Evolutionary conservation across 1,140 invertebrate species (phyloP), one percentile per base, ranked within the genome.

Genomic region (Babylonia areolata): DNA sequence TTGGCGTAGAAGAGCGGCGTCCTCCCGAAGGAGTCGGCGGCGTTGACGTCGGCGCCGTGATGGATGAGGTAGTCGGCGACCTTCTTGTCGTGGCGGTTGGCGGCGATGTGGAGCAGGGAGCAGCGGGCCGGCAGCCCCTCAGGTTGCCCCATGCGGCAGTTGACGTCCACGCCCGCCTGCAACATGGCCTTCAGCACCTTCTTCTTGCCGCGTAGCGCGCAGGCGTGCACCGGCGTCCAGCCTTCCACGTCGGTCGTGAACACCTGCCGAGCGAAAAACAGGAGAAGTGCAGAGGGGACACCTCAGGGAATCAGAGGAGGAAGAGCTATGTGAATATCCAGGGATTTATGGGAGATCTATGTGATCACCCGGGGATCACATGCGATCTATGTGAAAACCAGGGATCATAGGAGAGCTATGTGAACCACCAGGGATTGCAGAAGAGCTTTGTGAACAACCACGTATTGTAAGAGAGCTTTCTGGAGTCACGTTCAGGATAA

Each of bases 191-290:
- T 92, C 54, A 92, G 84, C 28, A 91, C 75, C 51, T 90, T 90
- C 64, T 90, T 90, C 20, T 89, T 89, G 12, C 90, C 91, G 42
- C 88, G 85, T 33, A 91, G 81, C 15, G 88, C 88, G 86, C 90
- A 91, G 75, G 91, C 91, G 85, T 92, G 91, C 31, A 91, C 51
- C n/a, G 90, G 91, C 23, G 90, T 92, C 91, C 91, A 92, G n/a
- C 91, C 91, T 23, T 90, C 91, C 6, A 92, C 81, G 78, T 91
- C 87, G 5, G 86, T 86, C 2, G 84, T 86, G 75, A 92, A 88
- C 0, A 91, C 85, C 54, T 90, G 79, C 17, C 20, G 28, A 54
- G 54, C n/a, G n/a, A n/a, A n/a, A n/a, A n/a, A n/a, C n/a, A n/a
- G n/a, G n/a, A n/a, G n/a, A n/a, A n/a, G n/a, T n/a, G n/a, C n/a